Conservation (phyloP, 2,113 vertebrate species). For the Mugil cephalus region DNA sequence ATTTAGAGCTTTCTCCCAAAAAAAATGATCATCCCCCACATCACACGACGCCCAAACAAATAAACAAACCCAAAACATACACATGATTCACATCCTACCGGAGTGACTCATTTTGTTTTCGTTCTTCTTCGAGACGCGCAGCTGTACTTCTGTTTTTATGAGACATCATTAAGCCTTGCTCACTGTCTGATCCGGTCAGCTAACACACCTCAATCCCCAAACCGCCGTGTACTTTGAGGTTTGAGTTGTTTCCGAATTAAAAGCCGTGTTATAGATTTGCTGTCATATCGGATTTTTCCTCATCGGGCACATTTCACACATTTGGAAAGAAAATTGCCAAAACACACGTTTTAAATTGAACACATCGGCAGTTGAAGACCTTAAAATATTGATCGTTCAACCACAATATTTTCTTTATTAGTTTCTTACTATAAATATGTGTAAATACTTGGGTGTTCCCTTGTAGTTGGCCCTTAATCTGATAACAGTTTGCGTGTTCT, state of each 20-base stretch:
- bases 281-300: neutral
- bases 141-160: slow-evolving; percentile 25
- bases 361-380: neutral
- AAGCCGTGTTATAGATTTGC: neutral
- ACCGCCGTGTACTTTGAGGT: neutral
- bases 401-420: neutral
- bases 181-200: slow-evolving; percentile 11
- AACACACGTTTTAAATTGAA: too few species aligned
- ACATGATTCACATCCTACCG: slow-evolving; percentile 21
- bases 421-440: neutral
- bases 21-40: neutral
- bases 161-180: slow-evolving; percentile 11
- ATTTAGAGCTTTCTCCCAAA: slow-evolving; percentile 7
- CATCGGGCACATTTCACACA: neutral
- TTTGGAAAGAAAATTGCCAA: too few species aligned
- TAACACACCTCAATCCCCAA: neutral
- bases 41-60: slow-evolving; percentile 26
- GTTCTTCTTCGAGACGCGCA: slow-evolving; percentile 3
- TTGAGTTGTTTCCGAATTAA: neutral
- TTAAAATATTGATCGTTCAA: neutral
- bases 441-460: neutral
- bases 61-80: slow-evolving; percentile 9
- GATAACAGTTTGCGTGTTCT: neutral
- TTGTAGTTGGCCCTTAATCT: neutral
- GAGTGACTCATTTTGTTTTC: slow-evolving; percentile 35